Percentiles rank a stretch among this genome's conserved stretches.
phyloP scores from a whole-genome alignment of 2,797 vertebrate genomes.

The Lepus townsendii region DNA sequence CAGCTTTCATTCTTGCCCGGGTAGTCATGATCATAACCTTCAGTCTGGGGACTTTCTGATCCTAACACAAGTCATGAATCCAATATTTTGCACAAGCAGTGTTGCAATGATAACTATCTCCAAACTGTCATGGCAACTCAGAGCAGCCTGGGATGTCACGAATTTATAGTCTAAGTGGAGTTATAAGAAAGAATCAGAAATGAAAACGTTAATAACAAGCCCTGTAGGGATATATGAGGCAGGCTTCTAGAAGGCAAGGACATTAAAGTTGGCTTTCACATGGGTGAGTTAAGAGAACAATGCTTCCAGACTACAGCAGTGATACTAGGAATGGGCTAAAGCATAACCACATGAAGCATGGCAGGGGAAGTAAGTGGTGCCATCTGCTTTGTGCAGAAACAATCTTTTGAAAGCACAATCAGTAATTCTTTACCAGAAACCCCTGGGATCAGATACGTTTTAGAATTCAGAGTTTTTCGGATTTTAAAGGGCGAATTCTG shows the following conservation, averaged over 20 bases:
- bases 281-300: neutral
- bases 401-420: neutral
- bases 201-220: neutral
- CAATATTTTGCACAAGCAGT: neutral
- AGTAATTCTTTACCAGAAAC: conserved; percentile 36
- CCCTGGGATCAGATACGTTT: conserved; percentile 3
- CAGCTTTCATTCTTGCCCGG: neutral
- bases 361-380: neutral
- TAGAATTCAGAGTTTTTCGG: conserved; percentile 53
- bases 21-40: neutral
- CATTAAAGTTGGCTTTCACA: conserved; percentile 8
- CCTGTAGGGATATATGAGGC: neutral
- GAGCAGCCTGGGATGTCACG: neutral
- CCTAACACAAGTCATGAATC: neutral
- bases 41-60: conserved; percentile 10
- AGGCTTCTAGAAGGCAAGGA: neutral
- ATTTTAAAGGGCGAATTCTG: conserved; percentile 20
- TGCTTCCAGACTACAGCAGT: neutral
- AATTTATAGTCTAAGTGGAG: conserved; percentile 10
- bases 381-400: conserved; percentile 34
- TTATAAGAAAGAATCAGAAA: neutral
- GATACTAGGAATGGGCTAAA: neutral
- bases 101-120: neutral
- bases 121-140: neutral
- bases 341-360: neutral